Percentiles rank a stretch among this genome's conserved stretches.
These are phyloP conservation scores for Drosophila acutilabella DNA, from an alignment of 2,888 invertebrate species.

Conservation along the genomic window DNA sequence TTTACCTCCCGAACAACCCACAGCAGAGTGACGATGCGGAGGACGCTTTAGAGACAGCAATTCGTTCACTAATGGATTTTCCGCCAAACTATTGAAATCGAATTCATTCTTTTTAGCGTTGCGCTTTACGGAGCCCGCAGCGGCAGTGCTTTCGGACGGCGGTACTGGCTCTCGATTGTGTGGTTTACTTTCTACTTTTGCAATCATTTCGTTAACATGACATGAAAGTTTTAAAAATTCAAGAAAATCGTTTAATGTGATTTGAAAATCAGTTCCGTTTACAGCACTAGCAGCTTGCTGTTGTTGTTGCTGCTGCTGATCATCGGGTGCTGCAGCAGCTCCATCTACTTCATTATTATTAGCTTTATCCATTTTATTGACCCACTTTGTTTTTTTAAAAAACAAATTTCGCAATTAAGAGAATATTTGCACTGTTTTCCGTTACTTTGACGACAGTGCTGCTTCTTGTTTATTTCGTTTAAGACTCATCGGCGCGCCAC, in stretches of 20 bases:
- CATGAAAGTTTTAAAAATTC: slow-evolving; percentile 85
- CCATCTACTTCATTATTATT: slow-evolving; percentile 57
- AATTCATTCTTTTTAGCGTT: slow-evolving; percentile 69
- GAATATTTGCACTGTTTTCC: slow-evolving; percentile 50
- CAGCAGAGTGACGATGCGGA: slow-evolving; percentile 11
- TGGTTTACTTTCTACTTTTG: slow-evolving; percentile 67
- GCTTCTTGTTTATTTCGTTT: slow-evolving; percentile 10
- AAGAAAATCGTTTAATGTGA: slow-evolving; percentile 84
- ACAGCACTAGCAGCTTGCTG: slow-evolving; percentile 30
- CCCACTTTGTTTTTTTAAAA: slow-evolving; percentile 22
- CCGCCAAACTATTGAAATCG: slow-evolving; percentile 81
- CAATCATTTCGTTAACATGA: slow-evolving; percentile 84
- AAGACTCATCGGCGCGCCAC: not conserved
- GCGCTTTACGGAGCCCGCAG: slow-evolving; percentile 37
- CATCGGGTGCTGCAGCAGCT: slow-evolving; percentile 27
- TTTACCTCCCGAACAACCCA: not conserved
- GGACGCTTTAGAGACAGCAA: slow-evolving; percentile 64
- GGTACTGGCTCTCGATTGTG: slow-evolving; percentile 61
- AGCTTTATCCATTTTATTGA: slow-evolving; percentile 58
- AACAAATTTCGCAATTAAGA: slow-evolving; percentile 28
- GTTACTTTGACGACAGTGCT: slow-evolving; percentile 55
- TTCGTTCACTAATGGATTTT: slow-evolving; percentile 82
- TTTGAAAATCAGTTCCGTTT: slow-evolving; percentile 67
- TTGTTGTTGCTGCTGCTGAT: slow-evolving; percentile 41
- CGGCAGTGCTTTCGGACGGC: slow-evolving; percentile 51